phyloP scores from a whole-genome alignment of 2,888 invertebrate genomes.

The Sesia bembeciformis region DNA sequence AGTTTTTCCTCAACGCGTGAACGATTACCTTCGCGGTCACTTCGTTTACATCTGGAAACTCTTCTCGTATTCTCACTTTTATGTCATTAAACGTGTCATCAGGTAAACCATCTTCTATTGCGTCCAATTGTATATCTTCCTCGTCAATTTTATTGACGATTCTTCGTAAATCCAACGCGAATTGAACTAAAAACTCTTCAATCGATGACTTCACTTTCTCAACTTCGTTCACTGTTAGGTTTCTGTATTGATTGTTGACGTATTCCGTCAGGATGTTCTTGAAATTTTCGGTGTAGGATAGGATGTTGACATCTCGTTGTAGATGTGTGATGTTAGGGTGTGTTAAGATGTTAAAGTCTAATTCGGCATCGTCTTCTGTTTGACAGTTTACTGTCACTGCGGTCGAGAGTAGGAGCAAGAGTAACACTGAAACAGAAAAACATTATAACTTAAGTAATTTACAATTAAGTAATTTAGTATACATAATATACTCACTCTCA shows the following conservation, averaged over 20 bases:
- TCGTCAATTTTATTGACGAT: conserved; percentile 11
- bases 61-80: conserved; percentile 13
- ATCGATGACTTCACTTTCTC: conserved; percentile 14
- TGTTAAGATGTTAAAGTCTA: background rate
- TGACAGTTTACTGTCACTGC: too few species aligned
- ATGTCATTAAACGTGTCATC: conserved; percentile 16
- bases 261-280: conserved; percentile 19
- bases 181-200: conserved; percentile 22
- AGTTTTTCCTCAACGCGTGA: conserved; percentile 17
- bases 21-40: conserved; percentile 16
- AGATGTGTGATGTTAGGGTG: background rate
- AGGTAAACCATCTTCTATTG: conserved; percentile 11
- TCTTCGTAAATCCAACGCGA: conserved; percentile 21
- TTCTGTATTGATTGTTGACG: conserved; percentile 13
- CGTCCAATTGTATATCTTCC: background rate
- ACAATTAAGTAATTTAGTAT: too few species aligned
- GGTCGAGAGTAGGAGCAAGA: too few species aligned
- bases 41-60: conserved; percentile 16
- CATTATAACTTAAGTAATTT: too few species aligned
- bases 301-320: conserved; percentile 4
- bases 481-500: too few species aligned
- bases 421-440: too few species aligned
- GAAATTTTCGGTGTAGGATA: conserved; percentile 18
- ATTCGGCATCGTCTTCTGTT: too few species aligned
- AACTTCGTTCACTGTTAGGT: conserved; percentile 11